Evolutionary conservation across 2,113 vertebrate species (phyloP), one percentile per base, ranked within the genome.

Genomic region (Muntiacus reevesi): DNA sequence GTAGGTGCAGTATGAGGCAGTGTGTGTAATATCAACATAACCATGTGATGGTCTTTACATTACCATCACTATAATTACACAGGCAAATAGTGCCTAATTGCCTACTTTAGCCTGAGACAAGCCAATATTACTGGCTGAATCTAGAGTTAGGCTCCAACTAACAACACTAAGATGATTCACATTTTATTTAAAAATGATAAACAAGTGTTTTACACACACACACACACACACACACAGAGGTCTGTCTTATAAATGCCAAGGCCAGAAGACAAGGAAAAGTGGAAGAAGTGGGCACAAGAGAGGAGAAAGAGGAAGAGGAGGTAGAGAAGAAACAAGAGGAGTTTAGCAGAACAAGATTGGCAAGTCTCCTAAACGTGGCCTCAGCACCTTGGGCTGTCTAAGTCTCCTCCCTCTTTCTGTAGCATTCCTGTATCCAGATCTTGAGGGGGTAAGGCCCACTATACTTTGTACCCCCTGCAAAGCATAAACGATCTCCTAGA

Each of bases 391-490:
- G 17, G 57, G 7, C 33, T 7, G 45, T 30, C 23, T n/a, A 14
- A 28, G 30, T 33, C 30, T 36, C 45, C 71, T 95, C 5, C 27
- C 17, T 55, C 7, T 64, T 45, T 78, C 13, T 10, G 23, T 10
- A 23, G 36, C 9, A 47, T 47, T 57, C 64, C 50, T 62, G 25
- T 8, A 5, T 4, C 50, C 28, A 36, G 45, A n/a, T 21, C 25
- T 14, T 17, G 14, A 52, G 6, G 2, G 10, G 6, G 1, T 10
- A 11, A 89, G n/a, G 15, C 5, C 4, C 36, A 13, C 15, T 21
- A 13, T 1, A 30, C 30, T 36, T 47, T 15, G 52, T 17, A 62
- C 5, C 64, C n/a, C 27, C 45, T 88, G 9, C 21, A 90, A 54
- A n/a, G 27, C 28, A 74, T 60, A 54, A 64, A 2, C 5, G 27